A percentile compares a stretch with the other conserved stretches of the same genome.
These are phyloP conservation scores for Triplophysa yarkandensis DNA, from an alignment of 2,797 vertebrate species.

Conservation along the genomic window DNA sequence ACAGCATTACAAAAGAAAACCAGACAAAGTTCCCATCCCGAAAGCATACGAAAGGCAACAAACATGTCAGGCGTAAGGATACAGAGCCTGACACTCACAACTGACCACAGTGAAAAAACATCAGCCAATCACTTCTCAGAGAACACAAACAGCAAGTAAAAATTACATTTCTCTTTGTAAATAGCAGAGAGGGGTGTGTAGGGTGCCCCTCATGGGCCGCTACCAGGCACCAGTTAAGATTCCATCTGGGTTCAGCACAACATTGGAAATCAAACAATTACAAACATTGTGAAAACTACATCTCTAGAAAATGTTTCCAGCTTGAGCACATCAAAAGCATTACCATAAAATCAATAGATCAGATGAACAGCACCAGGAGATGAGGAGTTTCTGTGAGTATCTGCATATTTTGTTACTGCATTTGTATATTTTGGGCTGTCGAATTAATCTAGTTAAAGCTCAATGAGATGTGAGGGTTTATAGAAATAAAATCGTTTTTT, in stretches of 20 bases:
- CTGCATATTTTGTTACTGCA: conserved; percentile 39
- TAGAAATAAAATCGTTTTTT: conserved; percentile 6
- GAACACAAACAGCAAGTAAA: conserved; percentile 31
- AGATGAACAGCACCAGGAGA: conserved; percentile 43
- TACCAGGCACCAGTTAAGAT: conserved; percentile 31
- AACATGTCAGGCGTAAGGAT: conserved; percentile 75
- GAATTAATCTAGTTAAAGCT: conserved; percentile 12
- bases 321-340: conserved; percentile 2
- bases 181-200: conserved; percentile 19
- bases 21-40: conserved; percentile 62
- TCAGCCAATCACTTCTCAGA: conserved; percentile 36
- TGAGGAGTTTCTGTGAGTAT: conserved; percentile 26
- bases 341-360: conserved; percentile 10
- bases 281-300: conserved; percentile 12
- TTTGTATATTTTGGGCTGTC: not conserved
- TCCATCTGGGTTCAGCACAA: conserved; percentile 9
- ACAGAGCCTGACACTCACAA: conserved; percentile 64
- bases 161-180: conserved; percentile 28
- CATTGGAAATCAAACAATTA: conserved; percentile 19
- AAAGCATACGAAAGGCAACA: conserved; percentile 76
- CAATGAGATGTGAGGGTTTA: not conserved
- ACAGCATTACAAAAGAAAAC: conserved; percentile 79
- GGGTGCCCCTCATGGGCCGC: conserved; percentile 21
- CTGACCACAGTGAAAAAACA: conserved; percentile 63
- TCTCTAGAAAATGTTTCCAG: conserved; percentile 22